Evolutionary conservation across 2,797 vertebrate species (phyloP), one percentile per base, ranked within the genome.

Genomic region (Buphagus erythrorhynchus): DNA sequence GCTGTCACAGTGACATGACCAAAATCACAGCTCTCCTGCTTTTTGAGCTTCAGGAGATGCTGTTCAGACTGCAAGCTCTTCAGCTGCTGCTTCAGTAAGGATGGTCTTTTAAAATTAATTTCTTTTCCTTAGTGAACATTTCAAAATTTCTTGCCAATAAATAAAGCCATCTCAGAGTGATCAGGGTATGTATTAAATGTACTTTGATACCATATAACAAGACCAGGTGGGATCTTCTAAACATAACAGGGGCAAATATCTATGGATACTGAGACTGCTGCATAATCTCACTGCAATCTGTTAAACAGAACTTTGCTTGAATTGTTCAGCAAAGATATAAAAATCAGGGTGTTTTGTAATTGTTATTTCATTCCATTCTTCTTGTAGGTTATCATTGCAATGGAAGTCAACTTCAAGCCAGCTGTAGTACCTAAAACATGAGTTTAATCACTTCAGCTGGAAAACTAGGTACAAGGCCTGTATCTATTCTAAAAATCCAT

Each of bases 1-100:
- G 22, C 72, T 91, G 54, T 80, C 65, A 59, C 38, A 90, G 65
- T 71, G 88, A 85, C 0, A 0, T 80, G 75, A 91, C 79, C 59
- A 87, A 90, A 92, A 95, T 94, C 81, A 63, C 48, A 89, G 48
- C 45, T 79, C 65, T 92, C 33, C 33, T 87, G n/a, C 42, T 86
- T 85, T 84, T 76, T 73, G 33, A 49, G 0, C 63, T 85, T 82
- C 29, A 61, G 49, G 42, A 79, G 57, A 63, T 71, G 63, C 35
- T 91, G 24, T 43, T 79, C n/a, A 67, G 63, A 76, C 59, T 63
- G 18, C 55, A 91, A 76, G 6, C 13, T 59, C 48, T 79, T 87
- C 36, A 89, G 33, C 55, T 89, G 16, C 69, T 89, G 55, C 29
- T 78, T 90, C 35, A 38, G 16, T 33, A 58, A 82, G 55, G 11